A percentile compares a stretch with the other conserved stretches of the same genome.
phyloP scores from a whole-genome alignment of 37 sponge, comb jelly and placozoan species.

The Bolinopsis microptera region DNA sequence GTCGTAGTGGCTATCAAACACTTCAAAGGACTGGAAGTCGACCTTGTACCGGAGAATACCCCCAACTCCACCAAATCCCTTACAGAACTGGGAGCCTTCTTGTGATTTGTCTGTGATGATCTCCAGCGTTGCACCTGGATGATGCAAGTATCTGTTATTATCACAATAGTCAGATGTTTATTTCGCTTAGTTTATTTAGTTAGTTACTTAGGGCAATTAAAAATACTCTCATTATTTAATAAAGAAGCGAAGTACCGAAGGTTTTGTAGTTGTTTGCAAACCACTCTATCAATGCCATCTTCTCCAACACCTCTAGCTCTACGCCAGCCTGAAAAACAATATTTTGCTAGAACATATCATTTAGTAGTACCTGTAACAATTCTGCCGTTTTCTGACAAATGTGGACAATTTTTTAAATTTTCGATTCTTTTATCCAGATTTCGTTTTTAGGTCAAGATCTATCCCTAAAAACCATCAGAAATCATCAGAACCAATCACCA shows the following conservation, averaged over 20 bases:
- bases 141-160: not conserved
- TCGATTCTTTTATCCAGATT: no score
- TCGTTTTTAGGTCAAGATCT: no score
- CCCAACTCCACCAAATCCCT: conserved; percentile 98
- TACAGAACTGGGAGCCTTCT: conserved; percentile 99
- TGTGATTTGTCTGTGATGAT: conserved; percentile 97
- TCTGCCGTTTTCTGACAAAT: no score
- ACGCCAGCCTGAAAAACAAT: conserved; percentile 74
- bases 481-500: no score
- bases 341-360: no score
- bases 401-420: no score
- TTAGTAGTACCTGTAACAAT: no score
- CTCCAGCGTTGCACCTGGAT: conserved; percentile 83
- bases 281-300: conserved; percentile 92
- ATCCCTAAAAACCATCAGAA: no score
- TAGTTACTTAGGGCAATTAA: no score
- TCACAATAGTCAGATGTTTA: not conserved
- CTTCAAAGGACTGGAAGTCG: conserved; percentile 96
- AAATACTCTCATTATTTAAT: no score
- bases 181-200: no score
- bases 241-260: conserved; percentile 74
- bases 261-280: conserved; percentile 96
- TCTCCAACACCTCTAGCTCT: conserved; percentile 89
- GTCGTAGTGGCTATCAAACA: conserved; percentile 73
- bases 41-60: conserved; percentile 83